Percentiles rank a stretch among this genome's conserved stretches.
phyloP scores from a whole-genome alignment of 2,797 vertebrate genomes.

The Chlorospingus flavigularis region DNA sequence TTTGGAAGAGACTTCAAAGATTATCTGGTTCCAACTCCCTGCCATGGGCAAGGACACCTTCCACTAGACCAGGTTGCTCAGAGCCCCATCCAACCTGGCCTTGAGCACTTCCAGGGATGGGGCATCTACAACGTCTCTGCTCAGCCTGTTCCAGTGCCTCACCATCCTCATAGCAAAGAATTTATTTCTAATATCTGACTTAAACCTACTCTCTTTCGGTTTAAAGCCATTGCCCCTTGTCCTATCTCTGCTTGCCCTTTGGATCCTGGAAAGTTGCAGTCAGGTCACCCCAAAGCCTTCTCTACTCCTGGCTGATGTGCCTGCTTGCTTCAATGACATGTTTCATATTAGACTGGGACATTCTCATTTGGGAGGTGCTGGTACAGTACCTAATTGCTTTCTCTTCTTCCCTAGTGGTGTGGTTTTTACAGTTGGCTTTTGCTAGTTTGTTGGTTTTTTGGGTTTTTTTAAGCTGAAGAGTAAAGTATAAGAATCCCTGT shows the following conservation, averaged over 20 bases:
- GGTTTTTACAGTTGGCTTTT: background rate
- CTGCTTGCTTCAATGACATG: background rate
- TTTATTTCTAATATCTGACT: background rate
- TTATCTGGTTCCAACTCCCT: background rate
- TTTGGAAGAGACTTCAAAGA: background rate
- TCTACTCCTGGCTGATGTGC: background rate
- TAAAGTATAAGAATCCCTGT: background rate
- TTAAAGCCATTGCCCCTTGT: background rate
- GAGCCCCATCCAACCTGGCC: background rate
- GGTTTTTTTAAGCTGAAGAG: background rate
- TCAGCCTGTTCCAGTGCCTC: background rate
- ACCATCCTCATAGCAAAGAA: background rate
- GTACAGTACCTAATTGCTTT: background rate
- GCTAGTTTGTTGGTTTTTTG: background rate
- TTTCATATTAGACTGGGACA: background rate
- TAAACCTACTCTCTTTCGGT: background rate
- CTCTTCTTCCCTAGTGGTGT: background rate
- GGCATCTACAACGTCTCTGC: rapidly evolving
- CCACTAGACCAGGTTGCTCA: background rate
- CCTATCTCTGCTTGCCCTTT: background rate
- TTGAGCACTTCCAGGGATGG: background rate
- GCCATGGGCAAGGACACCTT: background rate
- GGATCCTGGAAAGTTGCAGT: background rate
- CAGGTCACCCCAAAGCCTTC: background rate
- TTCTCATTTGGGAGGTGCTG: background rate